phyloP scores from a whole-genome alignment of 2,888 invertebrate species.

The Coenonympha glycerion region DNA sequence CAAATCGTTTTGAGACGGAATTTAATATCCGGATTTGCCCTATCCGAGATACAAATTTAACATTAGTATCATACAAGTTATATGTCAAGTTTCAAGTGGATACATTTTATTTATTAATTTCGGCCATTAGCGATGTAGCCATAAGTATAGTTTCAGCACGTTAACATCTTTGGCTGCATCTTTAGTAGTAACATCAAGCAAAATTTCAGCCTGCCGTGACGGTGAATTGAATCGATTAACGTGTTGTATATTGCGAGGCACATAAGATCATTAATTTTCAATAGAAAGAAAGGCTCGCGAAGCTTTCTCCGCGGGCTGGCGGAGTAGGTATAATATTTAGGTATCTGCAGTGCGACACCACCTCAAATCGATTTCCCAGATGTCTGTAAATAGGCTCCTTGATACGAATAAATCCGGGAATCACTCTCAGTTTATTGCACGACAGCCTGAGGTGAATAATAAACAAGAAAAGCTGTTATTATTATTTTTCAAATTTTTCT shows the following conservation, averaged over 20 bases:
- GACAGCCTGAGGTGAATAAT: neutral
- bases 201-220: neutral
- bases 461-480: too few species aligned
- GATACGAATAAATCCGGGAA: neutral
- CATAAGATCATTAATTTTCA: constrained; percentile 29
- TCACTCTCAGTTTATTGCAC: neutral
- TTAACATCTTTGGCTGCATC: too few species aligned
- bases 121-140: too few species aligned
- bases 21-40: too few species aligned
- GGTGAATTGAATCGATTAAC: constrained; percentile 30
- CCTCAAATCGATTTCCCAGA: constrained; percentile 52
- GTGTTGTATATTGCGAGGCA: constrained; percentile 27
- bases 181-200: too few species aligned
- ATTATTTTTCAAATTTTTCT: neutral
- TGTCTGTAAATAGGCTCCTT: constrained; percentile 34
- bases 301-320: constrained; percentile 46
- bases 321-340: constrained; percentile 34
- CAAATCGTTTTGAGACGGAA: too few species aligned
- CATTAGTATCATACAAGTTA: too few species aligned
- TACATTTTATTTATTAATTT: too few species aligned
- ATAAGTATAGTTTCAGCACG: too few species aligned
- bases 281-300: constrained; percentile 35
- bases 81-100: too few species aligned
- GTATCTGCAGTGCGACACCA: constrained; percentile 65
- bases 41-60: too few species aligned